Evolutionary conservation across 2,113 vertebrate species (phyloP).

Genomic region (Aramus guarauna): DNA sequence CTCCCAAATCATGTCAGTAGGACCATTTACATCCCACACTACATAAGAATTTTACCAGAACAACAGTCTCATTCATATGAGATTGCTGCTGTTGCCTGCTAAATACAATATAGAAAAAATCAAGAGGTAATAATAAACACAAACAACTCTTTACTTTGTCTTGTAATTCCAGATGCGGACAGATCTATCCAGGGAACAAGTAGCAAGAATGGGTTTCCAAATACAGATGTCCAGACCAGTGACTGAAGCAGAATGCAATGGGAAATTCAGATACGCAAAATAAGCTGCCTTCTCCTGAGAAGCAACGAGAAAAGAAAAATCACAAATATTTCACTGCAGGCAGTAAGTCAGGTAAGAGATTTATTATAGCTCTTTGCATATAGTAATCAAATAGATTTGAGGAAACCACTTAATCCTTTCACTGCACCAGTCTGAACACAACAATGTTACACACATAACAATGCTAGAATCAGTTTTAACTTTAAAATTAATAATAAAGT

Average conservation of each 20-base stretch:
- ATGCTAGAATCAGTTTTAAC: background rate
- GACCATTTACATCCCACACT: background rate
- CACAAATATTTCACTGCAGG: background rate
- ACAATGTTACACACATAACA: background rate
- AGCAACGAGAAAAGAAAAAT: background rate
- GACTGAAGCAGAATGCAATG: conserved; percentile 85
- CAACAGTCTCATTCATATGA: background rate
- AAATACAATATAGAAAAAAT: background rate
- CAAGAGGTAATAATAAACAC: background rate
- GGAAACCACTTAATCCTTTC: background rate
- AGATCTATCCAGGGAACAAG: conserved; percentile 89
- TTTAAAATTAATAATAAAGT: background rate
- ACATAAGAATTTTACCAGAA: background rate
- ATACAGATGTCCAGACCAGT: conserved; percentile 87
- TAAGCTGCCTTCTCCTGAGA: conserved; percentile 77
- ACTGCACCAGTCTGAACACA: background rate
- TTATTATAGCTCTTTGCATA: background rate
- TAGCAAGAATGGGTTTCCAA: conserved; percentile 89
- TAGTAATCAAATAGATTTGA: background rate
- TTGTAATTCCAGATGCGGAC: conserved; percentile 95
- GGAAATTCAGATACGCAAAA: conserved; percentile 84
- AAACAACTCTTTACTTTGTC: conserved; percentile 79
- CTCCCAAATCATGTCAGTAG: background rate
- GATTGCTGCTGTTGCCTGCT: background rate
- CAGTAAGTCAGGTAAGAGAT: background rate